A percentile compares a stretch with the other conserved stretches of the same genome.
These are phyloP conservation scores for Phacellophora camtschatica DNA, from an alignment of 30 jellyfish, hydroid and myxozoan species.

Conservation along the genomic window DNA sequence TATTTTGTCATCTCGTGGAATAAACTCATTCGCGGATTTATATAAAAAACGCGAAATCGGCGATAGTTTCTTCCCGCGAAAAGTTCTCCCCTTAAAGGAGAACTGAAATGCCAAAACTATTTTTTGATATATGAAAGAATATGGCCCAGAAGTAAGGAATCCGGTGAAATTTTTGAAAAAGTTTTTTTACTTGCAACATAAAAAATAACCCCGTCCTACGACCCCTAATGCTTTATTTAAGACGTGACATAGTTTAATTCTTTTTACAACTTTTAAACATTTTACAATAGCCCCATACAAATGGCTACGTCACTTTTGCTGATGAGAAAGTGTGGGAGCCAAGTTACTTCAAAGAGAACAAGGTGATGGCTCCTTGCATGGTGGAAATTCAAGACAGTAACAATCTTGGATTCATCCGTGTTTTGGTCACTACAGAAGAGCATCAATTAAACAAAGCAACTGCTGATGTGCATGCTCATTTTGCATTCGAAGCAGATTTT, in stretches of 20 bases:
- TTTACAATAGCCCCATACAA: constrained; percentile 26
- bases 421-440: not conserved
- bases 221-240: no score
- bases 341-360: constrained; percentile 24
- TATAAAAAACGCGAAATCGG: no score
- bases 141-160: no score
- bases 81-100: no score
- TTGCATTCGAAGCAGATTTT: constrained; percentile 28
- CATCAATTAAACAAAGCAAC: constrained; percentile 39
- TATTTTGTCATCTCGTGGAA: no score
- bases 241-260: not conserved
- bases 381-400: constrained; percentile 51
- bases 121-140: no score
- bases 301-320: constrained; percentile 57
- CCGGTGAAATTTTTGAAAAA: no score
- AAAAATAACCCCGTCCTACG: no score
- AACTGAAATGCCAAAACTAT: no score
- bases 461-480: constrained; percentile 41
- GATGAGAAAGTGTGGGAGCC: constrained; percentile 53
- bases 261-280: not conserved
- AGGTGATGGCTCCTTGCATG: constrained; percentile 66
- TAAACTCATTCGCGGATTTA: no score
- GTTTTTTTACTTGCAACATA: no score
- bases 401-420: constrained; percentile 32
- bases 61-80: no score